Percentiles rank a stretch among this genome's conserved stretches.
These are phyloP conservation scores for Teleopsis dalmanni DNA, from an alignment of 1,140 invertebrate species.

Conservation along the genomic window DNA sequence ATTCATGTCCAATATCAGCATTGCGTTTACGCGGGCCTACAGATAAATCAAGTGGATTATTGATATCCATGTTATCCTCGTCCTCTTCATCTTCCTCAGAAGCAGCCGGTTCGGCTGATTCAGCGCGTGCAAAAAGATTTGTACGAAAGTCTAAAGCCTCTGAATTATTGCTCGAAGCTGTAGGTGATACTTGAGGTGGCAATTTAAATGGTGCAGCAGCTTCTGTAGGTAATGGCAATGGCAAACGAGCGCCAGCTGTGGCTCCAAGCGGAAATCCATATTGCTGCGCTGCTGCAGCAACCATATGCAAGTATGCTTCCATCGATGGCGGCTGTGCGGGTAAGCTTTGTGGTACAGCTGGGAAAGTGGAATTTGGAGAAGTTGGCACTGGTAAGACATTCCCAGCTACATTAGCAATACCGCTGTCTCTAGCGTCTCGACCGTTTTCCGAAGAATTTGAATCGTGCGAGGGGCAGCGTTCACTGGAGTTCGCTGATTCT, in stretches of 20 bases:
- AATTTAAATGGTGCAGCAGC: constrained; percentile 33
- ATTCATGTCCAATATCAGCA: constrained; percentile 29
- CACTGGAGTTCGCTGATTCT: constrained; percentile 62
- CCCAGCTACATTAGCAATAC: constrained; percentile 39
- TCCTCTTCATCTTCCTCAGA: constrained; percentile 48
- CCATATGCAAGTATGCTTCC: constrained; percentile 65
- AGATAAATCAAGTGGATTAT: constrained; percentile 67
- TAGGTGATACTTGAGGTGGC: constrained; percentile 44
- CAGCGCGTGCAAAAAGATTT: constrained; percentile 29
- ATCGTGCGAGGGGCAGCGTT: constrained; percentile 60
- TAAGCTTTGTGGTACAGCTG: constrained; percentile 46
- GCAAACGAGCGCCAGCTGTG: constrained; percentile 43
- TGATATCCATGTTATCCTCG: constrained; percentile 21
- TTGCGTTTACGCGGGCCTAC: constrained; percentile 65
- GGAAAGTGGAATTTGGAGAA: constrained; percentile 46
- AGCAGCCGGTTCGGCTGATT: constrained; percentile 38
- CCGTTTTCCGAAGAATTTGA: constrained; percentile 54
- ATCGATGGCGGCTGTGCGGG: constrained; percentile 68
- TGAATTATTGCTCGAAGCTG: constrained; percentile 34
- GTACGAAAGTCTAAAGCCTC: constrained; percentile 40
- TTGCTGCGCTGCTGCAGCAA: constrained; percentile 56
- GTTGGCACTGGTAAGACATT: constrained; percentile 45
- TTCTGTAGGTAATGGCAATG: constrained; percentile 53
- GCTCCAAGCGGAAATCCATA: constrained; percentile 66
- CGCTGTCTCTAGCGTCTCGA: constrained; percentile 7